phyloP scores from a whole-genome alignment of 2,113 vertebrate genomes.

The Aptenodytes patagonicus region DNA sequence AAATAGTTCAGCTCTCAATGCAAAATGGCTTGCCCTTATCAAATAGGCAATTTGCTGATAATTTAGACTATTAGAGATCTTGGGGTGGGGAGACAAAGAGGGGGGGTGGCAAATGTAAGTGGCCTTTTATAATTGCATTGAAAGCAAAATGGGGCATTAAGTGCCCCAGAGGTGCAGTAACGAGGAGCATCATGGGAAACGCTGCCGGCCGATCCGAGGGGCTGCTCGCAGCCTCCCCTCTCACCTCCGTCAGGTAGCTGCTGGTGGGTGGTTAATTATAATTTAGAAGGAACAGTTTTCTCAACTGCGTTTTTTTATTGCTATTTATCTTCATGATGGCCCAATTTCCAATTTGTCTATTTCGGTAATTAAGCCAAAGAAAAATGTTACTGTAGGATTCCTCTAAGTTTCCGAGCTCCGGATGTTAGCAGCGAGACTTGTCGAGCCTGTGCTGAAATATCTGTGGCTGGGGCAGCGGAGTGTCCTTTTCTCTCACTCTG shows the following conservation, averaged over 20 bases:
- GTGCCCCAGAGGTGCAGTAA: conserved; percentile 44
- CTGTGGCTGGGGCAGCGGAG: not conserved
- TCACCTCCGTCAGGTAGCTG: conserved; percentile 67
- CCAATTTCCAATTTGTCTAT: conserved; percentile 69
- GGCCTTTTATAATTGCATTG: conserved; percentile 72
- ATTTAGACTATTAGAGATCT: conserved; percentile 72
- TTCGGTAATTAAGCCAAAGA: conserved; percentile 70
- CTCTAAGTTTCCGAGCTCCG: not conserved
- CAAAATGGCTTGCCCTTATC: conserved; percentile 75
- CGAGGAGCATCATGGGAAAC: conserved; percentile 36
- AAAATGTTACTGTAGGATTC: conserved; percentile 63
- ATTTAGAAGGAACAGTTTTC: conserved; percentile 59
- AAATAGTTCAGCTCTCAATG: conserved; percentile 69
- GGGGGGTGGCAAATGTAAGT: conserved; percentile 44
- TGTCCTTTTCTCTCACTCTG: not conserved
- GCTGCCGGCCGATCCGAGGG: not conserved
- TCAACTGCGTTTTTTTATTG: conserved; percentile 60
- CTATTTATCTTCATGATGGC: conserved; percentile 75
- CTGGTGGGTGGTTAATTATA: conserved; percentile 70
- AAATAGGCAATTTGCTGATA: conserved; percentile 73
- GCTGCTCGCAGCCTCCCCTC: conserved; percentile 35
- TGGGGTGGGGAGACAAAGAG: conserved; percentile 46
- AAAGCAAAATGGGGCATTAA: conserved; percentile 63
- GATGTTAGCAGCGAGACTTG: not conserved
- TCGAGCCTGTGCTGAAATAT: not conserved